Conservation (phyloP, 2,113 vertebrate genomes). For the Dunckerocampus dactyliophorus region DNA sequence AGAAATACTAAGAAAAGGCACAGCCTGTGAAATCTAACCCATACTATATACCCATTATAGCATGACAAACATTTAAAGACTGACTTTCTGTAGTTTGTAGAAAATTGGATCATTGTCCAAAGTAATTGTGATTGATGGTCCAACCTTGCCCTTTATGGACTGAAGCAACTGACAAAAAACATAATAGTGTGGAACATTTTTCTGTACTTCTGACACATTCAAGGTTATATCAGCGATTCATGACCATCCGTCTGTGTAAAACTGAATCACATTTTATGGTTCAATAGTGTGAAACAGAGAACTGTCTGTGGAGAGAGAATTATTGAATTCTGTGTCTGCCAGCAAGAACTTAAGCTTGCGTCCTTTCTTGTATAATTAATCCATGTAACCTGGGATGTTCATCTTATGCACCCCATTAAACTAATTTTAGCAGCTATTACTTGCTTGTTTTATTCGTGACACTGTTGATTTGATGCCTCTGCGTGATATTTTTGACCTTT, state of each 20-base stretch:
- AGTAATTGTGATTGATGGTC: conserved; percentile 22
- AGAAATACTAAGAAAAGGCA: neutral
- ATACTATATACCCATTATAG: no score
- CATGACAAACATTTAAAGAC: neutral
- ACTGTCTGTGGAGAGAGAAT: conserved; percentile 10
- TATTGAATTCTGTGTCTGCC: conserved; percentile 5
- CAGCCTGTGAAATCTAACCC: neutral
- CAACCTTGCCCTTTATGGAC: conserved; percentile 21
- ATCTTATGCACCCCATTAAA: neutral
- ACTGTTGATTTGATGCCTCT: neutral
- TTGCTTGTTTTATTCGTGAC: neutral
- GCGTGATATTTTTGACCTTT: neutral
- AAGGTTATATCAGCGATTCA: conserved; percentile 9
- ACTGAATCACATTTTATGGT: conserved; percentile 23
- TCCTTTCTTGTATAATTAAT: neutral
- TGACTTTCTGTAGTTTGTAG: neutral
- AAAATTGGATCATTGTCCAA: neutral
- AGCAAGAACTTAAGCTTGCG: neutral
- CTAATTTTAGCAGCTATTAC: neutral
- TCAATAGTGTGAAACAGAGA: conserved; percentile 25
- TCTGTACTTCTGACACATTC: conserved; percentile 18
- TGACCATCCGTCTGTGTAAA: conserved; percentile 17
- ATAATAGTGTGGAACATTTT: conserved; percentile 5
- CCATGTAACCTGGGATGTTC: neutral
- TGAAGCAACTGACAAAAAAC: conserved; percentile 14